These are phyloP conservation scores for Steinernema scapterisci DNA, from an alignment of 2,888 invertebrate species.

Conservation along the genomic window DNA sequence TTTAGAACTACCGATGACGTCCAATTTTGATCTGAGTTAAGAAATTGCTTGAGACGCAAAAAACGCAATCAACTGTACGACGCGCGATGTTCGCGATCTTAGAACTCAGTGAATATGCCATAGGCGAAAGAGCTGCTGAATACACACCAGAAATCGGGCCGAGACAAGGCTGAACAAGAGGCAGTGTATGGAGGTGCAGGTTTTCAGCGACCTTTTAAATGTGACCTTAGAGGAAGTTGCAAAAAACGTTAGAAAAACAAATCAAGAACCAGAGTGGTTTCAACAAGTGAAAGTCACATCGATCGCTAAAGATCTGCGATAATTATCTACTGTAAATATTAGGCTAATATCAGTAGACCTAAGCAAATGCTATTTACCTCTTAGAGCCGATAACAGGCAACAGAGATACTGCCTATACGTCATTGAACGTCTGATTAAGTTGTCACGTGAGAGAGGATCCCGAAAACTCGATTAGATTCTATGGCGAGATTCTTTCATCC, in stretches of 20 bases:
- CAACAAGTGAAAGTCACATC: neutral
- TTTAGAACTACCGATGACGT: conserved; percentile 24
- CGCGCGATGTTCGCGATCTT: neutral
- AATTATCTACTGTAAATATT: neutral
- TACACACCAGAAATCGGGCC: neutral
- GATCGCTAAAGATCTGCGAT: neutral
- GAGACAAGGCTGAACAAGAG: neutral
- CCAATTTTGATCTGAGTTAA: neutral
- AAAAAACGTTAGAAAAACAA: neutral
- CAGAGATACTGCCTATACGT: neutral
- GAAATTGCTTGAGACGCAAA: neutral
- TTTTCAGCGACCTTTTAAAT: neutral
- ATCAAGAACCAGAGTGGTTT: neutral
- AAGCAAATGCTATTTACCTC: neutral
- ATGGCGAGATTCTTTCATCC: too few relatives aligned
- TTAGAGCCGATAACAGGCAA: neutral
- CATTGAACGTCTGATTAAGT: neutral
- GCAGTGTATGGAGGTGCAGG: neutral
- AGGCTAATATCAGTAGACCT: neutral
- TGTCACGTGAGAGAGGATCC: neutral
- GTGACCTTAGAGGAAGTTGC: neutral
- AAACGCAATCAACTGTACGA: too few relatives aligned
- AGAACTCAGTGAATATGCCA: neutral
- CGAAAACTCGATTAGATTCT: too few relatives aligned
- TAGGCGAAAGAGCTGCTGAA: neutral